Base-by-base conservation (phyloP, 1,140 invertebrate species). In the Saxidomus purpurata region DNA sequence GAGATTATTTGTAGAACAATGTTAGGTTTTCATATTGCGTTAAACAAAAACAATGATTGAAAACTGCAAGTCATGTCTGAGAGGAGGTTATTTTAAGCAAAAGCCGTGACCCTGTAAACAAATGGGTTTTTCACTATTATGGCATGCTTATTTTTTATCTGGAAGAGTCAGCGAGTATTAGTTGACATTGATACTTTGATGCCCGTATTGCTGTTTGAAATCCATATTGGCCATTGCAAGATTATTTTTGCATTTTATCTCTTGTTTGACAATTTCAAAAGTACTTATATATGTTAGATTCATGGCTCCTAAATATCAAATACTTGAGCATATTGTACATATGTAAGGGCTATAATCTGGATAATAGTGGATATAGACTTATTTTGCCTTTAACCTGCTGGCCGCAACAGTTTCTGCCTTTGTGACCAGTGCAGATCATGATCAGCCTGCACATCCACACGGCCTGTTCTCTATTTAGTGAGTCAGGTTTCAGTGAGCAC, bases 151-250 rank as follows among this genome's bases (percentile, higher is more conserved):
- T 3, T 6, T n/a, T 63, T 63, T 28, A 63, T 63, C 59, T 63
- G 9, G 59, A 63, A 63, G 28, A 63, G 59, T 63, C 59, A 9
- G 59, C 25, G 9, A 63, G 59, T 63, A 63, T 63, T 28, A 63
- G 59, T 63, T 63, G 59, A 63, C 59, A 63, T 63, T 63, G 59
- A 63, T 63, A 63, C 59, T 63, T 71, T 71, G 36, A 71, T 71
- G 31, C 67, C 36, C 22, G 67, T 71, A 71, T 71, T 34, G 6
- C 17, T 3, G 0, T 38, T 38, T 71, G 28, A 36, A 71, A 71
- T 71, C 67, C 67, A 71, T 38, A 71, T 71, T 40, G 36, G 67
- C 36, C 67, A 36, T 38, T 71, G 1, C 13, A n/a, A 38, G 67
- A 71, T 40, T 38, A 71, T 71, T 40, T 71, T 38, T 71, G 67